These are phyloP conservation scores for Actenoides hombroni DNA, from an alignment of 2,113 vertebrate species.

Conservation along the genomic window DNA sequence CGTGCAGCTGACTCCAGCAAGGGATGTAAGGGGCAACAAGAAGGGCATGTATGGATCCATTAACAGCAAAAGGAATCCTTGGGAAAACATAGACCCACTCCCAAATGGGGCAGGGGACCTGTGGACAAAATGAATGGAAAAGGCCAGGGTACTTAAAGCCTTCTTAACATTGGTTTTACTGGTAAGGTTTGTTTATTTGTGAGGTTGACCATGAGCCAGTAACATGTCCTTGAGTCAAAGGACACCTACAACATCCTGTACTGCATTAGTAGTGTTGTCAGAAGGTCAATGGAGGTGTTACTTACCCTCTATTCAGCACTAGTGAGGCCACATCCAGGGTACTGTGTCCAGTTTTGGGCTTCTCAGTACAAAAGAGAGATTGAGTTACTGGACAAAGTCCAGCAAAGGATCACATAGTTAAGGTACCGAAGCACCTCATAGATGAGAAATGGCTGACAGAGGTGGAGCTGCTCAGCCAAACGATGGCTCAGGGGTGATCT, in stretches of 20 bases:
- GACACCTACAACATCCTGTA: not conserved
- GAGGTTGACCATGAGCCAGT: not conserved
- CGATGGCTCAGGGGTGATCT: no score
- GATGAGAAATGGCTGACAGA: not conserved
- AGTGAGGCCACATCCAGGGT: not conserved
- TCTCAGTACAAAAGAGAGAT: not conserved
- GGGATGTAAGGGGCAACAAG: not conserved
- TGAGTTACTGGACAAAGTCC: no score
- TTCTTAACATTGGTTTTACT: not conserved
- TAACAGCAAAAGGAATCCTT: not conserved
- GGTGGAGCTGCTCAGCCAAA: not conserved
- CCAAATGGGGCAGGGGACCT: not conserved
- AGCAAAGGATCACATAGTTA: not conserved
- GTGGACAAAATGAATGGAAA: not conserved
- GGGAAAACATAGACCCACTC: not conserved
- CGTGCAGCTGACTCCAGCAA: not conserved
- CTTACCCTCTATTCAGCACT: not conserved
- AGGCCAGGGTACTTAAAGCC: not conserved
- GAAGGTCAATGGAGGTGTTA: not conserved
- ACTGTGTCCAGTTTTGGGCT: not conserved
- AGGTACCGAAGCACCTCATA: not conserved
- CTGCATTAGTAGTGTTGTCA: not conserved
- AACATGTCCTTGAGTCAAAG: not conserved
- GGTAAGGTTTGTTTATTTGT: not conserved
- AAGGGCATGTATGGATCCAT: not conserved